phyloP scores from a whole-genome alignment of 2,888 invertebrate species.

The Pardosa pseudoannulata region DNA sequence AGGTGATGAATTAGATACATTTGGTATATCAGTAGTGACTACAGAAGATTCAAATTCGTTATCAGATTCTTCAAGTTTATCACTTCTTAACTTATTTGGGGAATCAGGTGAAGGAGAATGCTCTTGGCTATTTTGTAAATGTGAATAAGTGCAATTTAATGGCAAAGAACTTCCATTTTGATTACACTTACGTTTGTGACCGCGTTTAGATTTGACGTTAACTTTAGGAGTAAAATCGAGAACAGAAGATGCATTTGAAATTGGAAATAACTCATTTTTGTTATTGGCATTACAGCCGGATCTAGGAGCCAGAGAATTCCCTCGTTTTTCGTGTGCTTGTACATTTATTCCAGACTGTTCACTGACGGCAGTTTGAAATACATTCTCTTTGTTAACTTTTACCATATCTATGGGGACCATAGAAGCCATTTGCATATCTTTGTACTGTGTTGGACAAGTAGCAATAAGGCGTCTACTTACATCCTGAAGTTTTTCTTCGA shows the following conservation, averaged over 20 bases:
- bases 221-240: constrained; percentile 60
- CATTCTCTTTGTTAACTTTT: constrained; percentile 49
- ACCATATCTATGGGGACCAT: constrained; percentile 64
- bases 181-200: constrained; percentile 46
- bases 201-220: constrained; percentile 37
- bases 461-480: constrained; percentile 33
- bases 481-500: constrained; percentile 46
- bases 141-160: constrained; percentile 63
- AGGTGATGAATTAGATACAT: constrained; percentile 39
- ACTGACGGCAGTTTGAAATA: constrained; percentile 19
- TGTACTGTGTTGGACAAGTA: constrained; percentile 30
- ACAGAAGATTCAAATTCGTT: constrained; percentile 21
- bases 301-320: constrained; percentile 23
- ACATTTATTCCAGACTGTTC: constrained; percentile 13
- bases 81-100: constrained; percentile 19
- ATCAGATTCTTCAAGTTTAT: constrained; percentile 18
- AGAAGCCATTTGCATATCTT: constrained; percentile 25
- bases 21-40: constrained; percentile 15
- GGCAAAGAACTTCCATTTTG: constrained; percentile 33
- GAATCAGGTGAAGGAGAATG: constrained; percentile 43
- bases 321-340: constrained; percentile 28
- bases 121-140: constrained; percentile 46
- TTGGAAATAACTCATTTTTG: constrained; percentile 33
- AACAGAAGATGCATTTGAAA: constrained; percentile 47
- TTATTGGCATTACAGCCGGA: constrained; percentile 36